Base-by-base conservation (phyloP, 2,888 invertebrate species). In the Silvanus unidentatus region DNA sequence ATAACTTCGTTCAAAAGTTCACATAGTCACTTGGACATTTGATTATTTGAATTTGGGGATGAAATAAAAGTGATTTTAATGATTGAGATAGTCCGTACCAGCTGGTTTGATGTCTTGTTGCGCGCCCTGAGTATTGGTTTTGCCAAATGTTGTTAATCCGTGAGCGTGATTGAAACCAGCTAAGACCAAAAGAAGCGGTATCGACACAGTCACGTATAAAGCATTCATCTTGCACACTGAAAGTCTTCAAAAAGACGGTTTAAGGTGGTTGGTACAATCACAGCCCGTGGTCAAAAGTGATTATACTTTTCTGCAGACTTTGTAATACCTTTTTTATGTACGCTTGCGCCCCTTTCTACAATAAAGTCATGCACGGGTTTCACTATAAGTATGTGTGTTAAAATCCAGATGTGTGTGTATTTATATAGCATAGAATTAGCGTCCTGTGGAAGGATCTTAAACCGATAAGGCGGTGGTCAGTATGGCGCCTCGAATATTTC, bases 151-250 rank as follows among this genome's bases (percentile, higher is more conserved):
- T 13, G 71, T 70, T 39, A 72, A 62, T 45, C 72, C 72, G 52
- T 72, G 70, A 46, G 72, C 72, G 56, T 72, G 69, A 52, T 70
- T 71, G 59, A 70, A 70, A 49, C 70, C 68, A 43, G 72, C 76
- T 60, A 76, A 67, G 47, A 72, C 70, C 60, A 77, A 71, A 69
- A 72, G 75, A 57, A 77, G 70, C 52, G 72, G 78, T 47, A 79
- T 75, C 38, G 76, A 78, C 59, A 77, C 66, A 55, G 66, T 70
- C 64, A 72, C 68, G 62, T 69, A 69, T 39, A 70, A 60, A 58
- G 65, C 65, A 63, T 70, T 71, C 68, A 70, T 70, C 55, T 61
- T 67, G 55, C 53, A 53, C 44, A 35, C 37, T 48, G 44, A 48
- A 50, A 49, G 45, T 36, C 45, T 49, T 32, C 32, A 32, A 22